Base-by-base conservation (phyloP, 2,797 vertebrate genomes). In the Catamblyrhynchus diadema region DNA sequence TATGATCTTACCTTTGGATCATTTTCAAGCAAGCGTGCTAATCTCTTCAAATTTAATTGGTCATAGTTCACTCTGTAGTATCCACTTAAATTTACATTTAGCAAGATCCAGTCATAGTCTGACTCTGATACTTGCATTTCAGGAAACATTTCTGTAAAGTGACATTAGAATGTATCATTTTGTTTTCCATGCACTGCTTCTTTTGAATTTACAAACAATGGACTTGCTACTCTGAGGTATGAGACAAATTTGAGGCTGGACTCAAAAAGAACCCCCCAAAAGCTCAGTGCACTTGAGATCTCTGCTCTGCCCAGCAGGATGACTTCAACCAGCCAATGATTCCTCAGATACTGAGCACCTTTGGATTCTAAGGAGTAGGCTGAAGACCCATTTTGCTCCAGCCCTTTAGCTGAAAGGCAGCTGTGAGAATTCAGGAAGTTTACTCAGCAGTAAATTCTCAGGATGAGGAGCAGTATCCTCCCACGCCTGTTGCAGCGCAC, bases 21-120 rank as follows among this genome's bases (percentile, higher is more conserved):
- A 79, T 84, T 97, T 95, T 97, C 94, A 95, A 98, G 98, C 74
- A 98, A 94, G 35, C 11, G 72, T 56, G 57, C 89, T 93, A 98
- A 56, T 96, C 94, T 97, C 90, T 97, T 97, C 97, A 98, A 98
- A 74, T 98, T 97, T 83, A 96, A 81, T 51, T 96, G n/a, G 64
- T 98, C 98, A 87, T 98, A 98, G 83, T 98, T 98, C 90, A 98
- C 96, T 96, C 97, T 97, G 89, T 98, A 98, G 90, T 98, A 98
- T 86, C 98, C 97, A 85, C 95, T 97, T 88, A 97, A 42, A 93
- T 98, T 98, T 73, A 98, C 93, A 94, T 98, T 98, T 95, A 98
- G 91, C 88, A 98, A 83, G 86, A 98, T 97, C 98, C 98, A 98
- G 77, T 98, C 98, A 60, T 96, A 70, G 80, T 97, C 96, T 74